Base-by-base conservation (phyloP, 2,113 vertebrate species). In the Podocnemis expansa region DNA sequence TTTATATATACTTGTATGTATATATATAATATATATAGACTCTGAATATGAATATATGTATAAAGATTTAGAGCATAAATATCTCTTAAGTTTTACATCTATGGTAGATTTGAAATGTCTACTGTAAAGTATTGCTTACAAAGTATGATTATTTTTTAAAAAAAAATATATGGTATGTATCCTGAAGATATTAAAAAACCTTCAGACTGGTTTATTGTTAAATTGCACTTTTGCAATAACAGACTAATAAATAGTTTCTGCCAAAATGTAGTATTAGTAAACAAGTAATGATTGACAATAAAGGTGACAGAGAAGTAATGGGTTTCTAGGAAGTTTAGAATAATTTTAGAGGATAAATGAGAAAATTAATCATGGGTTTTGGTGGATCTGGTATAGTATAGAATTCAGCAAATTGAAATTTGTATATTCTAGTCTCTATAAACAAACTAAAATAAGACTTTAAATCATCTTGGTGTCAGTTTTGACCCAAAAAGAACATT, bases 91-190 rank as follows among this genome's bases (percentile, higher is more conserved):
- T 98, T 98, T 98, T 98, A 98, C 98, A 98, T 98, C 96, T 98
- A 98, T 98, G 96, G 98, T 98, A 98, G 98, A 98, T 98, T 98
- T 98, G 97, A 98, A 98, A 97, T 98, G 98, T 98, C 98, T 98
- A 98, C 98, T 98, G 98, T 98, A 98, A 98, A 98, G 97, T 98
- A 98, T 98, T 98, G 98, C 97, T 98, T 98, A 98, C 97, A 98
- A 98, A 98, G 96, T 98, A 98, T 98, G 97, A 98, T 98, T 98
- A 98, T 98, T 98, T 98, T 98, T 98, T 98, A 98, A 98, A 52
- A 4, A 98, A 97, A 98, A 98, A 98, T 98, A 98, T 98, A 98
- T 98, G 97, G 97, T 98, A 98, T 98, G 98, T 98, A 98, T 98
- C 98, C 97, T 98, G 96, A 98, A 98, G 97, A 98, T 96, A 96